phyloP scores from a whole-genome alignment of 1,140 invertebrate species.

The Philotrypesis tridentata region DNA sequence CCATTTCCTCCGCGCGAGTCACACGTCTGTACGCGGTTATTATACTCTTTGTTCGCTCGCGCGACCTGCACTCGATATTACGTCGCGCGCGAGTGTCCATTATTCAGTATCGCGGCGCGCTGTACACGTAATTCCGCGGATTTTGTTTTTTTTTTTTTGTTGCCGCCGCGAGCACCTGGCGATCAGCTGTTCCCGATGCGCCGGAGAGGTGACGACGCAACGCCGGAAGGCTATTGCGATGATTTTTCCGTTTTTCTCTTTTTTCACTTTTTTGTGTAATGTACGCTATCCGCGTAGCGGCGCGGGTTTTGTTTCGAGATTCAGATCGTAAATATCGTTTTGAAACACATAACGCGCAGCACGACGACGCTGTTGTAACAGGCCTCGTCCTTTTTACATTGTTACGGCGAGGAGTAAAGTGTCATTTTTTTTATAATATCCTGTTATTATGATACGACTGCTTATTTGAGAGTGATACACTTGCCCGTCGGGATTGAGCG shows the following conservation, averaged over 20 bases:
- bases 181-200: not conserved
- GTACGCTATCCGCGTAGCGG: too few species aligned
- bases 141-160: not conserved
- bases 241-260: too few species aligned
- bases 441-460: not conserved
- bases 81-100: not conserved
- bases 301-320: not conserved
- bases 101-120: not conserved
- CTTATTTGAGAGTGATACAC: too few species aligned
- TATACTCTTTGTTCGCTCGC: not conserved
- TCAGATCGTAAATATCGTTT: not conserved
- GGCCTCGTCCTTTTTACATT: not conserved
- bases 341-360: not conserved
- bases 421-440: not conserved
- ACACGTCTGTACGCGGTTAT: not conserved
- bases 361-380: not conserved
- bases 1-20: not conserved
- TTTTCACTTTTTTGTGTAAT: too few species aligned
- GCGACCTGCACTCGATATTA: not conserved
- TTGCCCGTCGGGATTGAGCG: too few species aligned
- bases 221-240: not conserved
- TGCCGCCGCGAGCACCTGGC: too few species aligned
- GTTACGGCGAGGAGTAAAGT: too few species aligned
- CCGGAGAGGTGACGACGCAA: not conserved
- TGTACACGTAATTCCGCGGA: too few species aligned